Base-by-base conservation (phyloP, 1,140 invertebrate genomes). In the Protaetia brevitarsis region DNA sequence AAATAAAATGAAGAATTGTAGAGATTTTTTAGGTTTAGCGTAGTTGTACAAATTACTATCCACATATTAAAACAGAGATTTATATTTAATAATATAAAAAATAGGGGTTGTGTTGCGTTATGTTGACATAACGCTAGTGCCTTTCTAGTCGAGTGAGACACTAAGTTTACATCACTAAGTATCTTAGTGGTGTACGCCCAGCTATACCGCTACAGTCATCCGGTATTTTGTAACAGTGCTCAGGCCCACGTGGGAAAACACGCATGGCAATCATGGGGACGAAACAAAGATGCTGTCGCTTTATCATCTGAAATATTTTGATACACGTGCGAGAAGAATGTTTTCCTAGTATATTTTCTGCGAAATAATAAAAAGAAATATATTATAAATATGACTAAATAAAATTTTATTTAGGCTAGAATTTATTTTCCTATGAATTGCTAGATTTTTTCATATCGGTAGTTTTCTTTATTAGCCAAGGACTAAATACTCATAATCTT, bases 101-200 rank as follows among this genome's bases (percentile, higher is more conserved):
- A 75, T 77, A 74, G 75, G 76, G 76, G 75, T 78, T 78, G 76
- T 78, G 76, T 78, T 76, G 69, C 74, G 76, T 77, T 78, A 73
- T 73, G 61, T 63, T 57, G 41, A 58, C 70, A 75, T 76, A 75
- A 76, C 75, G 76, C 77, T 77, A 78, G 77, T 78, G 77, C 77
- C 77, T 78, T 76, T 73, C 72, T 74, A 77, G 74, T 78, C 76
- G 77, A 78, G 76, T 78, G 77, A 78, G 76, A 78, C 76, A 76
- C 73, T 73, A 75, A 51, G 64, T 45, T 65, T 65, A 65, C 51
- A 21, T 56, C 64, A 65, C 64, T 65, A 59, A 59, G 13, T 11
- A 29, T 8, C 26, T 58, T 27, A 51, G 64, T 65, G 64, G 56
- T 65, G 30, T 65, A 65, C 31, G 51, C 64, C 13, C 51, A 65